Evolutionary conservation across 2,888 invertebrate genomes (phyloP), one percentile per base, ranked within the genome.

Genomic region (Rugalucina vietnamica): DNA sequence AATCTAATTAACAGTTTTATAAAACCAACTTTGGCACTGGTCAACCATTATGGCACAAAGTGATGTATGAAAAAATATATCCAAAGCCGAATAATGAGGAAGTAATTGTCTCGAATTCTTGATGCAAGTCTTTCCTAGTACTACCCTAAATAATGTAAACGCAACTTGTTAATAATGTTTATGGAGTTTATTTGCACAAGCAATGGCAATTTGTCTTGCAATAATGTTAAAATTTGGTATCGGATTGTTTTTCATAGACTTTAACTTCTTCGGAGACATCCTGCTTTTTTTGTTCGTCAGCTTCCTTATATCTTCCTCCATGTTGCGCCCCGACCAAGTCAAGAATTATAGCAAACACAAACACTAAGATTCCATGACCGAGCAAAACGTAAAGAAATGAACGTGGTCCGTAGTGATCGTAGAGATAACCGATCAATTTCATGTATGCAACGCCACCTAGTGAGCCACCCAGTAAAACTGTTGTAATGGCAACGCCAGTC

Each of bases 391-490:
- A 91, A 32, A 91, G 79, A 36, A 91, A 89, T 0, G 88, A 80
- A 4, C 78, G 78, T 2, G 90, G 84, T 8, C 91, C 91, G 34
- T 85, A 85, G 3, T 82, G 81, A n/a, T 90, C 86, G 27, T 90
- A 91, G 12, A 92, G 81, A 71, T 88, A 89, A 3, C 92, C 92
- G 0, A 90, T 88, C 10, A 91, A 37, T 57, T 85, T 90, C n/a
- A 91, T 87, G 73, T 90, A 91, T 0, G 88, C 79, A 24, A 91
- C 82, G 3, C 91, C 91, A 1, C 92, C 92, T 1, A 85, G 49
- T 5, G 91, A 89, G 0, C 89, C 90, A 12, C 91, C 92, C 4
- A 90, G 75, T 1, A 91, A 81, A 1, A 90, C 65, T 39, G 90
- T 85, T 32, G 89, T 91, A 12, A 91, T 89, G 3, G 88, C 90